These are phyloP conservation scores for Hiodon tergisus DNA, from an alignment of 2,113 vertebrate species.

Conservation along the genomic window DNA sequence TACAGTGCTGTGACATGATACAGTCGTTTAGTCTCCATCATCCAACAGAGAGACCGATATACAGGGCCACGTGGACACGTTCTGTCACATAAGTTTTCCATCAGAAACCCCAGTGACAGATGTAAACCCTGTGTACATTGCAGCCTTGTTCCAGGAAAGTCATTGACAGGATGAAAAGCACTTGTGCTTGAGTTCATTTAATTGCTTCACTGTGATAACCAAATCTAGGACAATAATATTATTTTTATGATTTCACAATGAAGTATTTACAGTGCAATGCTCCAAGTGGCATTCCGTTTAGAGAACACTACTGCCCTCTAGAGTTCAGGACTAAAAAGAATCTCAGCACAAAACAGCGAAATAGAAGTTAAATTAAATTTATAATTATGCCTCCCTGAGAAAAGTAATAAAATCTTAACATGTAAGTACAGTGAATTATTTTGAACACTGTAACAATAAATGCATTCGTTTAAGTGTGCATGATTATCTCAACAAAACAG, in stretches of 20 bases:
- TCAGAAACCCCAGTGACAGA: background rate
- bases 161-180: background rate
- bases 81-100: background rate
- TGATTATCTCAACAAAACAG: no score
- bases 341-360: background rate
- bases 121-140: no score
- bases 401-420: no score
- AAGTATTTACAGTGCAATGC: no score
- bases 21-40: background rate
- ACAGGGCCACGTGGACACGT: no score
- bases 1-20: background rate
- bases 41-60: background rate
- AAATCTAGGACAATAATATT: background rate
- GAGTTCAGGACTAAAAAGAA: constrained; percentile 30
- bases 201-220: background rate
- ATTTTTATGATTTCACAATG: background rate
- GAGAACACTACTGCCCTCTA: constrained; percentile 63
- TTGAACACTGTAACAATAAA: no score
- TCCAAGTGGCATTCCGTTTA: constrained; percentile 27
- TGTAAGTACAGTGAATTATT: no score
- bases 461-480: no score
- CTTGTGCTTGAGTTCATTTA: background rate
- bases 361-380: no score
- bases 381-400: background rate
- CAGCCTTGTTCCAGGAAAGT: background rate